phyloP scores from a whole-genome alignment of 2,797 vertebrate species.

The Squalus acanthias region DNA sequence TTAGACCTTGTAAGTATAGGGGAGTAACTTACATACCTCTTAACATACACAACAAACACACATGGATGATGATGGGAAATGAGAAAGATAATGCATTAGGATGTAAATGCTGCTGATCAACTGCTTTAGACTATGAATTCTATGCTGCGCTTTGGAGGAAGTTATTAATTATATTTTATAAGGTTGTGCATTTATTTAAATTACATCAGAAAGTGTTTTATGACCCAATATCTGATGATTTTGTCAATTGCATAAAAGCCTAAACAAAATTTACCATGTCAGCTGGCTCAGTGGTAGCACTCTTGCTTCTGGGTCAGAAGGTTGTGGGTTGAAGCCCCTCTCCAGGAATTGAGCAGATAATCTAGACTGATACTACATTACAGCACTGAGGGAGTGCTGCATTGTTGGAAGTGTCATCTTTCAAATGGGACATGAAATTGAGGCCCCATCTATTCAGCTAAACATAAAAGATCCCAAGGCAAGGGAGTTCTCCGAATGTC shows the following conservation, averaged over 20 bases:
- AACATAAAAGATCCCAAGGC: not conserved
- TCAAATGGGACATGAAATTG: not conserved
- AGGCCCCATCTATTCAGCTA: not conserved
- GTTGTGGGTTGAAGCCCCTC: not conserved
- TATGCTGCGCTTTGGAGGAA: not conserved
- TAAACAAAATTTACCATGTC: not conserved
- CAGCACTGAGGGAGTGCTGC: not conserved
- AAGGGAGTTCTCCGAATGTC: not conserved
- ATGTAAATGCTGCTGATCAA: not conserved
- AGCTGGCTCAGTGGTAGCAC: not conserved
- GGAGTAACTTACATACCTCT: not conserved
- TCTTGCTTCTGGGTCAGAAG: not conserved
- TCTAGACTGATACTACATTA: not conserved
- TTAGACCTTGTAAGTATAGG: not conserved
- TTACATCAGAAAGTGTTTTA: not conserved
- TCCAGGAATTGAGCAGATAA: not conserved
- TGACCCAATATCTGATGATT: not conserved
- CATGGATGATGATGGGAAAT: conserved; percentile 1
- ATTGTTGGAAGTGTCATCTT: not conserved
- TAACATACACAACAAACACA: not conserved
- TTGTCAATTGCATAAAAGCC: not conserved
- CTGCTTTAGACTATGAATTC: not conserved
- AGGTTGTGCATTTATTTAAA: not conserved
- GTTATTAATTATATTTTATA: not conserved
- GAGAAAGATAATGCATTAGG: not conserved